Evolutionary conservation across 2,888 invertebrate species (phyloP), one percentile per base, ranked within the genome.

Genomic region (Hypomecis punctinalis): DNA sequence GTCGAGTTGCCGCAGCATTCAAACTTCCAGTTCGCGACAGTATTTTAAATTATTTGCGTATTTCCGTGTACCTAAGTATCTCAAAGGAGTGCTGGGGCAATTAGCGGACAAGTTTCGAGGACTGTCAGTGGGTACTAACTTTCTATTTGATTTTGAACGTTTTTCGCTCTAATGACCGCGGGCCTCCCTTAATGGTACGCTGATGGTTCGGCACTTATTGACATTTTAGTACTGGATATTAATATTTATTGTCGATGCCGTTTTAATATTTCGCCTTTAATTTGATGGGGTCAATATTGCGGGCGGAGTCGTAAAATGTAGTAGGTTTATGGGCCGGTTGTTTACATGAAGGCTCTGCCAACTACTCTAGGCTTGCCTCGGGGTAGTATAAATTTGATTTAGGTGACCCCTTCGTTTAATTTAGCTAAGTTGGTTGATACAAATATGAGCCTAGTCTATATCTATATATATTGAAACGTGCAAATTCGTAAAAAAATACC

Each of bases 81-180:
- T 76, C 71, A 78, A 79, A 77, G 69, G 72, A 72, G 65, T 69
- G 59, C 69, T 65, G 58, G 68, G 62, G 76, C 71, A 77, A 79
- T 79, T 77, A 78, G 69, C 52, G 55, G 67, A 64, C 61, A 70
- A 72, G 68, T 69, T 88, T 79, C 71, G 66, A 79, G 76, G 77
- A 78, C 84, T 83, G 85, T 84, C 84, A 82, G 83, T 23, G 23
- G 23, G 23, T 74, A 69, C 74, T 65, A 79, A 88, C 80, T 89
- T 88, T 72, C 76, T 81, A 81, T 90, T 91, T 88, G 90, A 88
- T 73, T 90, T 86, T 81, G 82, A 85, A 81, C 81, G 86, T 88
- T 89, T 87, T 88, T 82, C 80, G 79, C 82, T 75, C 84, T 91
- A 91, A 91, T 89, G 89, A 89, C 86, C 84, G 40, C 37, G 53